Conservation (phyloP, 2,113 vertebrate genomes). For the Myiagra hebetior region DNA sequence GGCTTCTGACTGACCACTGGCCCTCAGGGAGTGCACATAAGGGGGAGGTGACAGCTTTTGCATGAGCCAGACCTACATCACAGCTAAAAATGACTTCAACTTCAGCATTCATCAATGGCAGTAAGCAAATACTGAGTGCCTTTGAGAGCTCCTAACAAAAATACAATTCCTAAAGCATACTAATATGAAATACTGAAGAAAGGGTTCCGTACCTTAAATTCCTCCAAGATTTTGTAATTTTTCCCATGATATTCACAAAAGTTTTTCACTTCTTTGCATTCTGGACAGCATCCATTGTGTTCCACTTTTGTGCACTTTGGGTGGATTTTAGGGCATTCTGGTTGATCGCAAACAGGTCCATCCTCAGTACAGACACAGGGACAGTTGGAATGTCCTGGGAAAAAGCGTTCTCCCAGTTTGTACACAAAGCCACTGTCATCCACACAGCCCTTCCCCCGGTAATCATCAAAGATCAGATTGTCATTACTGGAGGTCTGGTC, state of each 20-base stretch:
- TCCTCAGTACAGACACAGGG: conserved; percentile 98
- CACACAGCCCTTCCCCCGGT: conserved; percentile 97
- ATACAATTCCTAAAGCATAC: background rate
- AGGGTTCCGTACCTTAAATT: conserved; percentile 91
- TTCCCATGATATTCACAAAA: conserved; percentile 98
- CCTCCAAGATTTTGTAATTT: conserved; percentile 97
- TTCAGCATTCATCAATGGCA: background rate
- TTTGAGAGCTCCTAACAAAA: background rate
- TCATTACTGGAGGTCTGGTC: conserved; percentile 88
- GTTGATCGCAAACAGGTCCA: conserved; percentile 97
- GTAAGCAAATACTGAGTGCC: background rate
- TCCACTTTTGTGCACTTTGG: conserved; percentile 99
- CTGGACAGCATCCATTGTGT: conserved; percentile 97
- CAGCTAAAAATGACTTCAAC: background rate
- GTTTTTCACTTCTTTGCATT: conserved; percentile 99
- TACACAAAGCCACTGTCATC: conserved; percentile 99
- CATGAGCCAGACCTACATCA: background rate
- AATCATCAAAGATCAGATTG: conserved; percentile 96
- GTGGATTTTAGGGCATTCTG: conserved; percentile 97
- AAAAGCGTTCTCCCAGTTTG: conserved; percentile 96
- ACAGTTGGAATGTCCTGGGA: conserved; percentile 98
- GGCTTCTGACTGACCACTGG: background rate
- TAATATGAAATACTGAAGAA: background rate
- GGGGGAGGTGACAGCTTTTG: background rate
- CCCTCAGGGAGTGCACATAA: background rate